These are phyloP conservation scores for Colletes gigas DNA, from an alignment of 1,140 invertebrate species.

Conservation along the genomic window DNA sequence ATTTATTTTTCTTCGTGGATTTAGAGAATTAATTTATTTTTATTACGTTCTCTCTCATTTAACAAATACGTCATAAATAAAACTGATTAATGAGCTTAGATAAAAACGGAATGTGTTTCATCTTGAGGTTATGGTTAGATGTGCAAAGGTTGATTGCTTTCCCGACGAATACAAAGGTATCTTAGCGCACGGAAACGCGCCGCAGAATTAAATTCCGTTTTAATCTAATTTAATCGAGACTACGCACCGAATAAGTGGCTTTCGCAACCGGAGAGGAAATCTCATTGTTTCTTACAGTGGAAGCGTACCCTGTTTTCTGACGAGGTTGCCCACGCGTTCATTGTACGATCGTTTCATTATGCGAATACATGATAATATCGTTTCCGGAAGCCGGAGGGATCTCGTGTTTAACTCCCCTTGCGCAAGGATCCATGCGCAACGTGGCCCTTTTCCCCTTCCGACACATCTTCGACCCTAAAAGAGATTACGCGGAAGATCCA, in stretches of 20 bases:
- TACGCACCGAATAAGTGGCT: slow-evolving; percentile 14
- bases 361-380: slow-evolving; percentile 46
- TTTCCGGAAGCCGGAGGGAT: slow-evolving; percentile 50
- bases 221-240: slow-evolving; percentile 14
- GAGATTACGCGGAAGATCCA: slow-evolving; percentile 13
- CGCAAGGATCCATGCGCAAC: neutral
- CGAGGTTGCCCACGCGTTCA: slow-evolving; percentile 49
- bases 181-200: neutral
- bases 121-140: too few relatives aligned
- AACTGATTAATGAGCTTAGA: too few relatives aligned
- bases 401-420: neutral
- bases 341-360: slow-evolving; percentile 39
- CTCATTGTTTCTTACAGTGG: slow-evolving; percentile 28
- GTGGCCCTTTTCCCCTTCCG: neutral
- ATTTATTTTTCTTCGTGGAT: too few relatives aligned
- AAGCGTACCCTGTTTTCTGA: slow-evolving; percentile 38
- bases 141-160: neutral
- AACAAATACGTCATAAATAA: too few relatives aligned
- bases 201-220: neutral
- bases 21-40: too few relatives aligned
- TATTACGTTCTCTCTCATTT: too few relatives aligned
- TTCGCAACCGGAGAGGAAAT: slow-evolving; percentile 27
- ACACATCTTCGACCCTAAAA: neutral
- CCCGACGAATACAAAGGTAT: neutral
- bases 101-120: too few relatives aligned